Percentiles rank a stretch among this genome's conserved stretches.
Conservation (phyloP, 2,888 invertebrate species). For the Acronicta leporina region DNA sequence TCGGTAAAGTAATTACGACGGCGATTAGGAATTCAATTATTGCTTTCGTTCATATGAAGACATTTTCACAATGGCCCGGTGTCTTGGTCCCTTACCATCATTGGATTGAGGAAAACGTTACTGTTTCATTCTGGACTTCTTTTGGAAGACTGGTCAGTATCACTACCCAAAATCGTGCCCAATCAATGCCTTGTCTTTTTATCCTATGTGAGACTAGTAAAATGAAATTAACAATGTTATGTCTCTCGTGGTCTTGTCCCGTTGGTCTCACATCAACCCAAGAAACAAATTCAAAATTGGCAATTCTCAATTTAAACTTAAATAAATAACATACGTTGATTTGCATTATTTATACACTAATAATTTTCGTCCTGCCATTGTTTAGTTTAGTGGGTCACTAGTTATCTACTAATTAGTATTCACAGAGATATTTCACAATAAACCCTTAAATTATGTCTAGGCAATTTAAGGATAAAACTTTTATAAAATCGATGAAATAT, state of each 20-base stretch:
- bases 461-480: conserved; percentile 64
- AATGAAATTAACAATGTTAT: conserved; percentile 5
- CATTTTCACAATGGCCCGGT: conserved; percentile 36
- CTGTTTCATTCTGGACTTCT: conserved; percentile 46
- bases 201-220: conserved; percentile 14
- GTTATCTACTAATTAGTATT: conserved; percentile 59
- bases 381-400: conserved; percentile 44
- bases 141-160: conserved; percentile 61
- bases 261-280: conserved; percentile 24
- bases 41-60: conserved; percentile 53
- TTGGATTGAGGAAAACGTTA: conserved; percentile 51
- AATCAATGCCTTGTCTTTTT: conserved; percentile 31
- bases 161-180: conserved; percentile 29
- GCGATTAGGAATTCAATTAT: conserved; percentile 50
- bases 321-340: conserved; percentile 50
- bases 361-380: conserved; percentile 42
- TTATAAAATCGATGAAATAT: conserved; percentile 63
- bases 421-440: conserved; percentile 64
- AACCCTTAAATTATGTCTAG: conserved; percentile 64
- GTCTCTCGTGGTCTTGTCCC: conserved; percentile 5
- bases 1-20: conserved; percentile 41
- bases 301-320: conserved; percentile 36
- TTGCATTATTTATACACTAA: conserved; percentile 28
- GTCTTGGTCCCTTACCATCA: conserved; percentile 71
- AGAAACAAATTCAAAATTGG: conserved; percentile 23